These are phyloP conservation scores for Thaumatotibia leucotreta DNA, from an alignment of 1,140 invertebrate genomes.

Conservation along the genomic window DNA sequence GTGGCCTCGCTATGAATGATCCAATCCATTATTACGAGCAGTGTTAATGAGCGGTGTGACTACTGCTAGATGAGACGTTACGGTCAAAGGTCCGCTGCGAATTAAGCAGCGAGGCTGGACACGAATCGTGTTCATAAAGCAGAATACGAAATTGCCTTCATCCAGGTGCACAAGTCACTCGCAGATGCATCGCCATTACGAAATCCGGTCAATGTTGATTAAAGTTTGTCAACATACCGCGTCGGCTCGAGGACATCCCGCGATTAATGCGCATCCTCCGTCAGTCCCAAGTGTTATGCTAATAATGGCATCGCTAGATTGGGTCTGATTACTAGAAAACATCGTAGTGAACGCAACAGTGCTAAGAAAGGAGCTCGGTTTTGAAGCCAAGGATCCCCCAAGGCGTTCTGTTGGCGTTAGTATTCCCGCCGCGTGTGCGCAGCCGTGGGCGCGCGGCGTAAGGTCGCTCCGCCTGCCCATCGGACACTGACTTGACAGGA, in stretches of 20 bases:
- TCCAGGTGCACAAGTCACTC: neutral
- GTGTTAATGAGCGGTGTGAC: neutral
- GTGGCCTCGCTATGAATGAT: slow-evolving; percentile 5
- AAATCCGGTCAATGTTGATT: slow-evolving; percentile 4
- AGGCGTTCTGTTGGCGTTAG: slow-evolving; percentile 68
- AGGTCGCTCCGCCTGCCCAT: slow-evolving; percentile 62
- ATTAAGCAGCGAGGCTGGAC: neutral
- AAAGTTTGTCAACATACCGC: slow-evolving; percentile 11
- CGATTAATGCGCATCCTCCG: slow-evolving; percentile 3
- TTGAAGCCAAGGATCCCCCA: slow-evolving; percentile 75
- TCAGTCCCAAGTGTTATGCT: neutral
- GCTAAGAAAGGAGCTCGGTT: slow-evolving; percentile 71
- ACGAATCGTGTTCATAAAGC: neutral
- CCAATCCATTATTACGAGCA: neutral
- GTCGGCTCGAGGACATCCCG: slow-evolving; percentile 1
- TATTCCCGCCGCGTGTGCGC: slow-evolving; percentile 66
- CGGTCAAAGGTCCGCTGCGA: neutral
- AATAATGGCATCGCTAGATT: slow-evolving; percentile 17
- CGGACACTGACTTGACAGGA: slow-evolving; percentile 53
- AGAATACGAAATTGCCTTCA: neutral
- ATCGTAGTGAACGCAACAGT: slow-evolving; percentile 56
- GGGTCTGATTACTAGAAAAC: slow-evolving; percentile 41
- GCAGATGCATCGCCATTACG: neutral
- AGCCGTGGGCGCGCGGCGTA: slow-evolving; percentile 64
- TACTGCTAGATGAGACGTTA: neutral